Conservation (phyloP, 2,888 invertebrate species). For the Bhutanitis thaidina region DNA sequence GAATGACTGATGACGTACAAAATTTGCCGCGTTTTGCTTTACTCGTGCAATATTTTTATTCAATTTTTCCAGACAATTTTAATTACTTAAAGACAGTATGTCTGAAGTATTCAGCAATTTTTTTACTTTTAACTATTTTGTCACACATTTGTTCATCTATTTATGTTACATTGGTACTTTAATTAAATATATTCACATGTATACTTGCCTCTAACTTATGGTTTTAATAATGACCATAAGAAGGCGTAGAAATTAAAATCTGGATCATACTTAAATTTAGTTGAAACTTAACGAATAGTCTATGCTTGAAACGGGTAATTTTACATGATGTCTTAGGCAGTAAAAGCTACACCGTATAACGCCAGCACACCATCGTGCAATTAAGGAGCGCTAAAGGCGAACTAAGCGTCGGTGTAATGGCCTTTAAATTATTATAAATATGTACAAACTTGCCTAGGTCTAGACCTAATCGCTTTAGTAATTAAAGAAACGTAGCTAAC, state of each 20-base stretch:
- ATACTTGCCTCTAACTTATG: too few relatives aligned
- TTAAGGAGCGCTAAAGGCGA: slow-evolving; percentile 31
- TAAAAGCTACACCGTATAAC: slow-evolving; percentile 7
- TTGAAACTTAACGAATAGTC: neutral
- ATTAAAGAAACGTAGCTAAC: slow-evolving; percentile 22
- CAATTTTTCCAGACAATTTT: too few relatives aligned
- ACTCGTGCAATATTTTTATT: too few relatives aligned
- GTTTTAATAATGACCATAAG: too few relatives aligned
- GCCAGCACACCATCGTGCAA: slow-evolving; percentile 37
- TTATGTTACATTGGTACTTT: too few relatives aligned
- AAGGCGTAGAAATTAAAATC: neutral
- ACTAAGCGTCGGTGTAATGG: slow-evolving; percentile 29
- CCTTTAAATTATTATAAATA: slow-evolving; percentile 42
- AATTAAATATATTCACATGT: too few relatives aligned
- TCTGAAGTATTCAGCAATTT: too few relatives aligned
- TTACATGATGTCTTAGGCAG: slow-evolving; percentile 8
- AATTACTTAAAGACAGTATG: too few relatives aligned
- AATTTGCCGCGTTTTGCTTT: too few relatives aligned
- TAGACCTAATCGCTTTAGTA: slow-evolving; percentile 35
- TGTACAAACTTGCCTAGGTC: slow-evolving; percentile 32
- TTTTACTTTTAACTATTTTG: too few relatives aligned
- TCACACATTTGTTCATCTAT: too few relatives aligned
- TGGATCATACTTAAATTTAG: neutral
- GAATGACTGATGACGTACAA: neutral
- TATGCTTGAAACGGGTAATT: neutral